These are phyloP conservation scores for Drosophila melanosoma DNA, from an alignment of 2,888 invertebrate species.

Conservation along the genomic window DNA sequence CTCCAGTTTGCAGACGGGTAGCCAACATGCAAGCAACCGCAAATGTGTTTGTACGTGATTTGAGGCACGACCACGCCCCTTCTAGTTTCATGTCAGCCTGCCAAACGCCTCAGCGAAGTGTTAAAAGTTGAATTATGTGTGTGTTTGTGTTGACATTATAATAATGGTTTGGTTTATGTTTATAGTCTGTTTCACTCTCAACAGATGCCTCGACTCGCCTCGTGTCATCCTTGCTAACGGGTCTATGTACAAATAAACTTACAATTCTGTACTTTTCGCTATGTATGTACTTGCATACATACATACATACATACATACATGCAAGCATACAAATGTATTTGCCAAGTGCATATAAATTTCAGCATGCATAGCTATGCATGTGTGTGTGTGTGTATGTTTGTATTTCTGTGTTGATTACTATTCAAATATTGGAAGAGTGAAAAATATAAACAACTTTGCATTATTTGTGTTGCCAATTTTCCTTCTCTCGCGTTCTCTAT, in stretches of 20 bases:
- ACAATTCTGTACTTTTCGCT: constrained; percentile 2
- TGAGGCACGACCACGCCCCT: constrained; percentile 47
- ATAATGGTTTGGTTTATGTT: constrained; percentile 73
- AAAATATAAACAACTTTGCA: constrained; percentile 6
- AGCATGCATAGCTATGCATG: constrained; percentile 1
- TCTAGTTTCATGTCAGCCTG: constrained; percentile 5
- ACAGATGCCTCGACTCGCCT: background rate
- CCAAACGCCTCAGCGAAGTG: constrained; percentile 52
- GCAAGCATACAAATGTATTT: constrained; percentile 5
- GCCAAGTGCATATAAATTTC: background rate
- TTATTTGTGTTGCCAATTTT: constrained; percentile 12
- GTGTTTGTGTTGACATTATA: constrained; percentile 73
- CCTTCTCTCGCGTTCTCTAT: background rate
- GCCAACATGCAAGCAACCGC: constrained; percentile 45
- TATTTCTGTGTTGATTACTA: constrained; percentile 42
- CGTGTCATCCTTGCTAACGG: background rate
- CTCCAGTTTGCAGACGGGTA: constrained; percentile 1
- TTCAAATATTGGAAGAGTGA: constrained; percentile 58
- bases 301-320: background rate
- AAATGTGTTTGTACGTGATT: constrained; percentile 69
- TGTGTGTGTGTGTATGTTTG: background rate
- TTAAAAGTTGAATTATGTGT: constrained; percentile 72
- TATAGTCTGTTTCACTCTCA: constrained; percentile 53
- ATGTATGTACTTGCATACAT: background rate
- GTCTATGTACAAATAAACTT: constrained; percentile 1